Base-by-base conservation (phyloP, 2,797 vertebrate species). In the Poecilia picta region DNA sequence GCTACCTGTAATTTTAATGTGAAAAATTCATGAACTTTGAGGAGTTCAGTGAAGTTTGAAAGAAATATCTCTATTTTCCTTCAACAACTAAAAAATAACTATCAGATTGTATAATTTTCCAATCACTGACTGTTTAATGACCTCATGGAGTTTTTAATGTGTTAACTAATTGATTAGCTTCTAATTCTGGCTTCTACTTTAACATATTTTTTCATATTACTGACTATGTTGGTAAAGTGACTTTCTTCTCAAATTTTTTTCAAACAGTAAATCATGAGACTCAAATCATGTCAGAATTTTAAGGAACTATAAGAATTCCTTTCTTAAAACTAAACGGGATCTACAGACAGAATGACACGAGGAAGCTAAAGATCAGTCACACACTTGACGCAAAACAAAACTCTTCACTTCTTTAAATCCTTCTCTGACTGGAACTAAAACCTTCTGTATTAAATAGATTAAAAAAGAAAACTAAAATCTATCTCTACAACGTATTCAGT, bases 311-410 rank as follows among this genome's bases (percentile, higher is more conserved):
- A 64, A 64, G 31, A 64, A 33, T 33, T 20, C 36, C 0, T 62
- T 31, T 62, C 13, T 33, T 15, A 16, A 62, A 31, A 62, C 2
- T 5, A 28, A 62, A 36, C 57, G 33, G 57, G 28, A 62, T 31
- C 57, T 31, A 8, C 15, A 62, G 57, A 62, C 12, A 62, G 15
- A 15, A 8, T 18, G 15, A n/a, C 57, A 18, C 0, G 31, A 20
- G 59, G 59, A 36, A 36, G 6, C 59, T 20, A 10, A 64, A 36
- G 3, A 10, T 18, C 59, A 10, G 59, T 47, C 20, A 80, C 45
- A 41, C 20, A 16, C 8, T 66, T 15, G 4, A 55, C 8, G 53
- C n/a, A 68, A 31, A 83, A 73, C 13, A 73, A 76, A 81, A 75
- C 23, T 1, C 18, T 66, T 6, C 25, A 28, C 28, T 73, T 55